These are phyloP conservation scores for Corythornis madagascariensis DNA, from an alignment of 2,113 vertebrate species.

Conservation along the genomic window DNA sequence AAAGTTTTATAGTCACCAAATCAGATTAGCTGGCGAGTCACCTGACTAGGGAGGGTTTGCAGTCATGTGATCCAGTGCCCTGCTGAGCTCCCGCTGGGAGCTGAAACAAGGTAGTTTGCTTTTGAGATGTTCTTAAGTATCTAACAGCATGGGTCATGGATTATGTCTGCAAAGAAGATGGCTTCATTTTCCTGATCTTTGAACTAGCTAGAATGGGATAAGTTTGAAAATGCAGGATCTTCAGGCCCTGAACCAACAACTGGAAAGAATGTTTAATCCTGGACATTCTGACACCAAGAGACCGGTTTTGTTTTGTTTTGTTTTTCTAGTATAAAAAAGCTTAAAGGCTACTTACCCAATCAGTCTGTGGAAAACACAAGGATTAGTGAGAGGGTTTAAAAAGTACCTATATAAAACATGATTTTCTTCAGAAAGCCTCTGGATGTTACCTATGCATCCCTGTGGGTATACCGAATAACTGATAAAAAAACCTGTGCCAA, in stretches of 20 bases:
- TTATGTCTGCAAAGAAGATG: constrained; percentile 69
- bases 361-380: background rate
- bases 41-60: constrained; percentile 25
- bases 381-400: background rate
- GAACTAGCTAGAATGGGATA: constrained; percentile 38
- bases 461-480: background rate
- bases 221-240: constrained; percentile 55
- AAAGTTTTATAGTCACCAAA: constrained; percentile 61
- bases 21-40: constrained; percentile 61
- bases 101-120: constrained; percentile 71
- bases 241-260: constrained; percentile 31
- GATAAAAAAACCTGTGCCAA: background rate
- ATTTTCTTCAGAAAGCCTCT: background rate
- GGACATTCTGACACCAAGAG: constrained; percentile 28
- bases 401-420: background rate
- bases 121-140: constrained; percentile 66
- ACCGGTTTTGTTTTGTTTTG: background rate
- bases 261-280: constrained; percentile 61
- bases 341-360: background rate
- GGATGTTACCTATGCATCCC: background rate
- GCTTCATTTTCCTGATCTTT: constrained; percentile 73
- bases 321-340: constrained; percentile 5
- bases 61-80: constrained; percentile 51
- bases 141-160: constrained; percentile 63
- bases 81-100: constrained; percentile 19